Base-by-base conservation (phyloP, 2,888 invertebrate genomes). In the Apotomis betuletana region DNA sequence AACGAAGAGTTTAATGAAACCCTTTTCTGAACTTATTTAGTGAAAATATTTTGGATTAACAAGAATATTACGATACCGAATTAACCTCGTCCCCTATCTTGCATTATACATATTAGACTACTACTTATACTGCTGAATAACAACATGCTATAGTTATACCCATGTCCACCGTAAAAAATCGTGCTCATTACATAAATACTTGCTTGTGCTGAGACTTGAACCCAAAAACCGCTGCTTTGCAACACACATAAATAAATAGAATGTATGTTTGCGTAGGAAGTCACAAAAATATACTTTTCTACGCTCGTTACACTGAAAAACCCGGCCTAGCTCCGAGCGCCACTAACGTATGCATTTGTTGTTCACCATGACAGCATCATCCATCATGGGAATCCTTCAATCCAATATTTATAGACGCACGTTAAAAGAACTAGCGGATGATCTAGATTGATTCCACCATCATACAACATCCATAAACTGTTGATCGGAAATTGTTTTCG, bases 371-470 rank as follows among this genome's bases (percentile, higher is more conserved):
- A 61, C 57, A 71, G 61, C 51, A 57, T 67, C 71, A 55, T 71
- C n/a, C 49, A 71, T 71, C 71, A 67, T 67, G 27, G 0, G 36
- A 71, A 71, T 71, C 67, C 71, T 58, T 62, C 71, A 61, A 71
- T 71, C 54, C 63, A 73, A 74, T 74, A 65, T 71, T 74, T 74
- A 71, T 71, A 58, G 46, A 67, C 55, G 41, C 15, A 69, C 59
- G 54, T 60, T 64, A 65, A 74, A 68, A 68, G 68, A 60, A 63
- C 71, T 74, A 74, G 57, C 51, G 70, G 58, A 51, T 57, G 65
- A 68, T 63, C 52, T 68, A 74, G 74, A 71, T 69, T 65, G 74
- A 67, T 71, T 64, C n/a, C 64, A 5, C 67, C 55, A 44, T 51
- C 38, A 71, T 44, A 62, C 61, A 41, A 13, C 38, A 67, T 67